Percentiles rank a stretch among this genome's conserved stretches.
Evolutionary conservation across 2,888 invertebrate species (phyloP).

Genomic region (Andrena marginata): DNA sequence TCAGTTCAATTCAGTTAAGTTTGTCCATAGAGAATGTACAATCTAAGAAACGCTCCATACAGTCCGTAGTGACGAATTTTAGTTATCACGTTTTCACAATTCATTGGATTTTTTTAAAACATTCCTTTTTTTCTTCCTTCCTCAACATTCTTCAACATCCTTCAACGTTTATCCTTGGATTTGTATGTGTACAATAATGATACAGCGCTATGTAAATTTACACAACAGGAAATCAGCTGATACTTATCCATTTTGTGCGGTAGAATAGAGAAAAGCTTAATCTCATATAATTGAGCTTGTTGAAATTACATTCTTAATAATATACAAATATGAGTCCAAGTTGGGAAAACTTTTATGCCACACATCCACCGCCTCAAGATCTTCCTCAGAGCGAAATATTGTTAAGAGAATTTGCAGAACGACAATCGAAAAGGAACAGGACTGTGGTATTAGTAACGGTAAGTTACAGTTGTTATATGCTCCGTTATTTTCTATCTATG

Average conservation of each 20-base stretch:
- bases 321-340: constrained; percentile 84
- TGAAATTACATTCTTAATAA: not conserved
- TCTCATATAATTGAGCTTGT: not conserved
- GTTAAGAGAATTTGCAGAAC: constrained; percentile 91
- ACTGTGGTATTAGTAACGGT: constrained; percentile 93
- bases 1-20: no score
- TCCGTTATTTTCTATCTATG: constrained; percentile 13
- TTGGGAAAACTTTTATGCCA: constrained; percentile 95
- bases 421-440: constrained; percentile 89
- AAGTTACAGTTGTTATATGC: constrained; percentile 52
- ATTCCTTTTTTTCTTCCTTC: not conserved
- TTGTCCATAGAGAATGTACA: no score
- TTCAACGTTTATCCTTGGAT: not conserved
- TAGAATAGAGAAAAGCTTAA: not conserved
- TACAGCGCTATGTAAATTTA: no score
- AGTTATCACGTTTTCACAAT: not conserved
- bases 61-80: no score
- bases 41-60: no score
- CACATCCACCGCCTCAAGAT: constrained; percentile 91
- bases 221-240: not conserved
- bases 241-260: not conserved
- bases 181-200: no score
- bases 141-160: not conserved
- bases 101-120: not conserved
- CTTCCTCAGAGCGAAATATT: constrained; percentile 90